Base-by-base conservation (phyloP, 2,113 vertebrate species). In the Saimiri boliviensis region DNA sequence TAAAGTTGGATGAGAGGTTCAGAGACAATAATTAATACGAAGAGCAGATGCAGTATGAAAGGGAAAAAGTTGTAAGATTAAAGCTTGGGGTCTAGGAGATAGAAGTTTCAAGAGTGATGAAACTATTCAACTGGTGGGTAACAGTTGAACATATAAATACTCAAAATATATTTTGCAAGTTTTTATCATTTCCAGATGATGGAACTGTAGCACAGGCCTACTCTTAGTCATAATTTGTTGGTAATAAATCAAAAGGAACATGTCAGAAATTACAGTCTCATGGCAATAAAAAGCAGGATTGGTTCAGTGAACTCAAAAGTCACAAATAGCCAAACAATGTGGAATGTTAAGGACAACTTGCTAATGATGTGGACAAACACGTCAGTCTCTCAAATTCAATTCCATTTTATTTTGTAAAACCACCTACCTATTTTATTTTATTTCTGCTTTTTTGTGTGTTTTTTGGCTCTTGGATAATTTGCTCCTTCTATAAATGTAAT, bases 131-230 rank as follows among this genome's bases (percentile, higher is more conserved):
- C 70, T 49, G 16, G 60, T 92, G 9, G 52, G 32, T 17, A 74
- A 70, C 4, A 91, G 45, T 19, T 68, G 9, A 40, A n/a, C 19
- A 84, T 2, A 40, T 20, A 16, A 68, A 73, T 40, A 76, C 14
- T 76, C 32, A 81, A 94, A 71, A 76, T 52, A 21, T 6, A 63
- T 90, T 89, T 63, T 74, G 25, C 35, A 91, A 82, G 25, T 6
- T 86, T 88, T 95, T 79, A 84, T 77, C 42, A 47, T 77, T 77
- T 77, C 23, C 71, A 94, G 42, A 94, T 88, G 66, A 86, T 25
- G 30, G 60, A 86, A 89, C 79, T 68, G 42, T 8, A 86, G 45
- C 52, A 58, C 68, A 89, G 45, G 7, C 47, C 25, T 80, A 52
- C 52, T 30, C 35, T 82, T 42, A 49, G 71, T 63, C 88, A 89